phyloP scores from a whole-genome alignment of 2,113 vertebrate genomes.

The Jacana jacana region DNA sequence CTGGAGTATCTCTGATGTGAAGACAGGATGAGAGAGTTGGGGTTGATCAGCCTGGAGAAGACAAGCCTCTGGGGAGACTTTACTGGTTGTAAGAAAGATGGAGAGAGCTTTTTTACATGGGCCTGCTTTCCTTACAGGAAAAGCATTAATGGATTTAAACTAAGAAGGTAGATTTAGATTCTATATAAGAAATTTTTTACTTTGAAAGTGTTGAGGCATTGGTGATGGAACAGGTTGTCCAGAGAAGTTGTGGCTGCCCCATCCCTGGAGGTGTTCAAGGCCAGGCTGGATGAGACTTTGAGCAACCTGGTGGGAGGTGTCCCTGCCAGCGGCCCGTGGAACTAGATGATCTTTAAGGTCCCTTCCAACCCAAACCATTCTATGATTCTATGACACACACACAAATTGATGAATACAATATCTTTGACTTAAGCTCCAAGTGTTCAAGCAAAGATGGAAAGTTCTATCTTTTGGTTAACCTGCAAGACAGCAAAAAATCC shows the following conservation, averaged over 20 bases:
- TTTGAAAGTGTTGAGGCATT: rapidly evolving
- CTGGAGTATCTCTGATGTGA: not conserved
- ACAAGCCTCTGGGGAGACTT: not conserved
- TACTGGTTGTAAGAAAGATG: not conserved
- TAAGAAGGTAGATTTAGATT: not conserved
- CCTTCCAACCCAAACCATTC: not conserved
- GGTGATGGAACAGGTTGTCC: not conserved
- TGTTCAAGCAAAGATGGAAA: not conserved
- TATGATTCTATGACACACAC: not conserved
- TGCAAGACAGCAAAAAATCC: not conserved
- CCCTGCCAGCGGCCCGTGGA: too few relatives aligned
- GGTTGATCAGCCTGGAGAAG: not conserved
- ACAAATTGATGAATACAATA: not conserved
- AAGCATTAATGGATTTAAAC: not conserved
- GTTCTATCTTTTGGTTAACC: not conserved
- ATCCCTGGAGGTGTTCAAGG: not conserved
- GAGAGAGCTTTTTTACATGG: not conserved
- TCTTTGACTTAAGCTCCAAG: not conserved
- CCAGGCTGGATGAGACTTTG: not conserved
- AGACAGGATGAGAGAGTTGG: not conserved
- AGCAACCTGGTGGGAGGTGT: not conserved
- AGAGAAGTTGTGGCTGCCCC: not conserved
- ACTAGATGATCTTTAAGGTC: not conserved
- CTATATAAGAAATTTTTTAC: not conserved
- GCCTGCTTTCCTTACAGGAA: not conserved